These are phyloP conservation scores for Oxyruncus cristatus DNA, from an alignment of 2,113 vertebrate species.

Conservation along the genomic window DNA sequence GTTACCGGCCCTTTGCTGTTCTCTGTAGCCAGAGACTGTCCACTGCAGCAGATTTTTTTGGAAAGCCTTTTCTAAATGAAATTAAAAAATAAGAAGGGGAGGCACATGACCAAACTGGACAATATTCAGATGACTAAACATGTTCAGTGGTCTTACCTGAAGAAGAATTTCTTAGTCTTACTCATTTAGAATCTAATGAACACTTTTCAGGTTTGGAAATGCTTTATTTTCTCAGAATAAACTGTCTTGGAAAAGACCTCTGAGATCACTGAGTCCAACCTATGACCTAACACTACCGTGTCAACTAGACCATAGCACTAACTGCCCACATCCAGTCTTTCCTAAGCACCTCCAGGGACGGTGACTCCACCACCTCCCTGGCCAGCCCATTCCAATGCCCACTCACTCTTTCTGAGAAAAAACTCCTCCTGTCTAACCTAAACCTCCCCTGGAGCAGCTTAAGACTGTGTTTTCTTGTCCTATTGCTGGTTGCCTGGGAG, in stretches of 20 bases:
- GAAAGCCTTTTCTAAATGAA: neutral
- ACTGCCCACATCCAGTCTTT: neutral
- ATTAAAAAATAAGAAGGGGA: neutral
- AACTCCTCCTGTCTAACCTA: neutral
- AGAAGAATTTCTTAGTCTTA: neutral
- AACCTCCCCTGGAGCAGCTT: neutral
- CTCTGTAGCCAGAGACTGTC: neutral
- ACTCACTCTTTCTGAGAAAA: neutral
- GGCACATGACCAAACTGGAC: neutral
- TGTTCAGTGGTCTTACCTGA: neutral
- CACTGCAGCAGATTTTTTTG: neutral
- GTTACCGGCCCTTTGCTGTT: neutral
- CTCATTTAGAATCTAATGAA: neutral
- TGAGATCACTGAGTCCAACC: neutral
- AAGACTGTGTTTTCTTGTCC: neutral
- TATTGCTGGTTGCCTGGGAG: neutral
- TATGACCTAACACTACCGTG: neutral
- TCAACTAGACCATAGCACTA: neutral
- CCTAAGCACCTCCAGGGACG: neutral
- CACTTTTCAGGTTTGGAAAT: neutral
- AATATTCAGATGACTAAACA: neutral
- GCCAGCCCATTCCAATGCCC: neutral
- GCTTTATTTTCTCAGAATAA: neutral
- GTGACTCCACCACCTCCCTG: neutral
- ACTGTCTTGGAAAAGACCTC: neutral